Evolutionary conservation across 2,888 invertebrate species (phyloP).

Genomic region (Caenorhabditis sinica): DNA sequence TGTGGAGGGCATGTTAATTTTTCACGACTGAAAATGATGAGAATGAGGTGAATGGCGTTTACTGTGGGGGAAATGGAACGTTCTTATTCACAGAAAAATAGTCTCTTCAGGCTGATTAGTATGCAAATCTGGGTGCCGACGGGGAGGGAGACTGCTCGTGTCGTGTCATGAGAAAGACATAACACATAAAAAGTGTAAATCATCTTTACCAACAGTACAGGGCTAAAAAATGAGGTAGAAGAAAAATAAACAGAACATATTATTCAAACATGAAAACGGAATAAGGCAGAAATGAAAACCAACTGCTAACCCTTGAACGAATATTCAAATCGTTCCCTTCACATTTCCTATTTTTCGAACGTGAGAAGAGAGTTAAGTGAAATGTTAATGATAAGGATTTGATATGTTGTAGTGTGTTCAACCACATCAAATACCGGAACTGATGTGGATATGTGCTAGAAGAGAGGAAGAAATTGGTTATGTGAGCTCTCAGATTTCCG

Average conservation of each 20-base stretch:
- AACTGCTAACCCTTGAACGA: background rate
- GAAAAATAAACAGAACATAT: constrained; percentile 13
- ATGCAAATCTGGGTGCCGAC: constrained; percentile 40
- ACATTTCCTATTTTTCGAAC: background rate
- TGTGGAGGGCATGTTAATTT: constrained; percentile 29
- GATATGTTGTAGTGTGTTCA: constrained; percentile 43
- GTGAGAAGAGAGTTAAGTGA: background rate
- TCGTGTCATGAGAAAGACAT: constrained; percentile 41
- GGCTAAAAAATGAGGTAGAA: background rate
- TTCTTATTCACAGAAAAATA: constrained; percentile 24
- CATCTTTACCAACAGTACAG: background rate
- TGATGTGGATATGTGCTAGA: constrained; percentile 40
- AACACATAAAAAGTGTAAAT: constrained; percentile 39
- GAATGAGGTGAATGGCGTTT: background rate
- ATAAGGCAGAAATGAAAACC: background rate
- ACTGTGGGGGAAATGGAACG: constrained; percentile 18
- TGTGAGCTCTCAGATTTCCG: constrained; percentile 53
- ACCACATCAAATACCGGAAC: constrained; percentile 49
- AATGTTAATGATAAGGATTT: constrained; percentile 28
- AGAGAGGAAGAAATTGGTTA: constrained; percentile 26
- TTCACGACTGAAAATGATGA: constrained; percentile 48
- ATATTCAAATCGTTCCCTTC: background rate
- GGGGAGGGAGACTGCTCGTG: constrained; percentile 14
- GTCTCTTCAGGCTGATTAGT: constrained; percentile 7
- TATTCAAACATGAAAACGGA: background rate